Evolutionary conservation across 2,113 vertebrate genomes (phyloP).

Genomic region (Petroica traversi): DNA sequence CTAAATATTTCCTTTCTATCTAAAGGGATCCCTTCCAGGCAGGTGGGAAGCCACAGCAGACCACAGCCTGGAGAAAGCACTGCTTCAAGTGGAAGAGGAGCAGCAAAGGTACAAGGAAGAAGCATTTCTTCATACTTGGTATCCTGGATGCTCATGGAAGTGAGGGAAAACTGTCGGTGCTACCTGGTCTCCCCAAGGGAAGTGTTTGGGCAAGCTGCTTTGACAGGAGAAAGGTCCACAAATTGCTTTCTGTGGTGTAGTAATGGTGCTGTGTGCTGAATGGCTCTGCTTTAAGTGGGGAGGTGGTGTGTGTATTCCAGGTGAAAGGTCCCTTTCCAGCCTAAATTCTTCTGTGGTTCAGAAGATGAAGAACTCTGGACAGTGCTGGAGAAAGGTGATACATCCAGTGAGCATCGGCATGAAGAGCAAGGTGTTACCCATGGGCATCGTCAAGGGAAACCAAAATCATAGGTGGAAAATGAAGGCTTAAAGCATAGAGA

Average conservation of each 20-base stretch:
- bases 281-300: neutral
- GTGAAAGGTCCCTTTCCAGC: neutral
- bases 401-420: neutral
- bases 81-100: slow-evolving; percentile 86
- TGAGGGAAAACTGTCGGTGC: neutral
- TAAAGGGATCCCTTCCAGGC: slow-evolving; percentile 58
- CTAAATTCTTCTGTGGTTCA: neutral
- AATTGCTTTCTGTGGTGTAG: neutral
- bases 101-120: slow-evolving; percentile 81
- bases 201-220: neutral
- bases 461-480: neutral
- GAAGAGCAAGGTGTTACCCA: neutral
- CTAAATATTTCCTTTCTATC: neutral
- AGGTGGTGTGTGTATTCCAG: neutral
- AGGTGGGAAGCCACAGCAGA: slow-evolving; percentile 74
- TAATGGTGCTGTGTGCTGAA: neutral
- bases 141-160: neutral
- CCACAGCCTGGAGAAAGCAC: slow-evolving; percentile 80
- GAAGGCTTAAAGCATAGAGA: neutral
- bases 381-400: neutral
- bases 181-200: neutral
- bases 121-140: neutral
- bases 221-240: neutral
- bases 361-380: neutral
- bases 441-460: neutral